Percentiles rank a stretch among this genome's conserved stretches.
Evolutionary conservation across 1,140 invertebrate genomes (phyloP).

Genomic region (Temnothorax curvispinosus): DNA sequence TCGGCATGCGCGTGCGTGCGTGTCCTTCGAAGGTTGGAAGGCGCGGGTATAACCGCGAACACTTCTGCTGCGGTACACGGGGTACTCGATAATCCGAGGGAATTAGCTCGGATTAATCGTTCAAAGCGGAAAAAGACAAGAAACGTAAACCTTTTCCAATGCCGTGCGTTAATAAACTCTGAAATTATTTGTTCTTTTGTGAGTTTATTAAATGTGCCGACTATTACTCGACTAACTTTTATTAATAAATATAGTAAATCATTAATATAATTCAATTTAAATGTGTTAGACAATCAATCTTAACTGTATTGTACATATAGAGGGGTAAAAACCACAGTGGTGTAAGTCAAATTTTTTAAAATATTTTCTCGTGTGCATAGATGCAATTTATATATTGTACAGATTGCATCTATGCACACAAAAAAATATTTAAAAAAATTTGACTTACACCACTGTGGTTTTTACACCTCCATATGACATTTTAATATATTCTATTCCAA

Average conservation of each 20-base stretch:
- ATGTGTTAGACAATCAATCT: not conserved
- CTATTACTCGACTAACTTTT: not conserved
- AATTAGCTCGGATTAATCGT: slow-evolving; percentile 2
- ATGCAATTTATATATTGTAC: too few species aligned
- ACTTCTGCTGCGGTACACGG: slow-evolving; percentile 45
- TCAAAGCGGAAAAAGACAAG: not conserved
- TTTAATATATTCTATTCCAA: not conserved
- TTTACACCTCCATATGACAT: not conserved
- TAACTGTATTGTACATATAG: not conserved
- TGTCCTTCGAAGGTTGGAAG: slow-evolving; percentile 68
- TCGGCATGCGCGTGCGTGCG: slow-evolving; percentile 59
- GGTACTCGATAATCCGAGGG: not conserved
- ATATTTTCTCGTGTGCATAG: too few species aligned
- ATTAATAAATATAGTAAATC: not conserved
- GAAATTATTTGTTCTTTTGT: not conserved
- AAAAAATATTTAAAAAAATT: too few species aligned
- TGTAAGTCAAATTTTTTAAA: too few species aligned
- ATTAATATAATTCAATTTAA: not conserved
- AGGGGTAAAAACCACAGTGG: too few species aligned
- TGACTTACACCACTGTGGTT: too few species aligned
- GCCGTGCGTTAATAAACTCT: not conserved
- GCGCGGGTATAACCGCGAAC: slow-evolving; percentile 20
- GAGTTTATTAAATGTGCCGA: not conserved
- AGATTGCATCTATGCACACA: too few species aligned
- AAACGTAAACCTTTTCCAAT: not conserved